Conservation (phyloP, 2,797 vertebrate species). For the Premnoplex brunnescens region DNA sequence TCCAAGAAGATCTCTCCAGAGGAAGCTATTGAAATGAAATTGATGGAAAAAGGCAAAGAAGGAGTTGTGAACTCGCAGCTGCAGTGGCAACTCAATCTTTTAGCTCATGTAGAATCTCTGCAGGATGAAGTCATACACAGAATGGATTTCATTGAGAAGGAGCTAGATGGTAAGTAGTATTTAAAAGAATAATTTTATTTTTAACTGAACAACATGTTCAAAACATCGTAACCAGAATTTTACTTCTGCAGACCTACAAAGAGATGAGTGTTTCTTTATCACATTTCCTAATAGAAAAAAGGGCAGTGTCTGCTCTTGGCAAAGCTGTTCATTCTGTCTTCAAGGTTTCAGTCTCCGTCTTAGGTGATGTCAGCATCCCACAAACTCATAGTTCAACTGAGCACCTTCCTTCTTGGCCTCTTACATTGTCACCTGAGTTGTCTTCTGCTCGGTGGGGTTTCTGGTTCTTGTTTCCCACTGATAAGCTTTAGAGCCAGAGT, state of each 20-base stretch:
- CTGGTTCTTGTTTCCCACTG: background rate
- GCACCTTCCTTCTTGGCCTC: accelerated
- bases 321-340: background rate
- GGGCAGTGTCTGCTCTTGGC: background rate
- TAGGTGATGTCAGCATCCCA: accelerated
- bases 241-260: background rate
- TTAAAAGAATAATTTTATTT: background rate
- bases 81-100: slow-evolving; percentile 92
- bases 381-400: accelerated
- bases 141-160: slow-evolving; percentile 97
- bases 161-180: slow-evolving; percentile 86
- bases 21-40: slow-evolving; percentile 72
- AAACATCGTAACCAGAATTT: background rate
- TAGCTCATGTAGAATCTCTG: slow-evolving; percentile 91
- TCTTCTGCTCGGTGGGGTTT: background rate
- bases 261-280: background rate
- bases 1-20: slow-evolving; percentile 75
- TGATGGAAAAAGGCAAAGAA: slow-evolving; percentile 75
- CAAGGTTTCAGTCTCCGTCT: background rate
- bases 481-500: background rate
- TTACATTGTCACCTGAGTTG: background rate
- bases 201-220: background rate
- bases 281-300: background rate
- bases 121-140: slow-evolving; percentile 93
- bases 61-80: slow-evolving; percentile 78